These are phyloP conservation scores for Nothocercus nigrocapillus DNA, from an alignment of 2,113 vertebrate genomes.

Conservation along the genomic window DNA sequence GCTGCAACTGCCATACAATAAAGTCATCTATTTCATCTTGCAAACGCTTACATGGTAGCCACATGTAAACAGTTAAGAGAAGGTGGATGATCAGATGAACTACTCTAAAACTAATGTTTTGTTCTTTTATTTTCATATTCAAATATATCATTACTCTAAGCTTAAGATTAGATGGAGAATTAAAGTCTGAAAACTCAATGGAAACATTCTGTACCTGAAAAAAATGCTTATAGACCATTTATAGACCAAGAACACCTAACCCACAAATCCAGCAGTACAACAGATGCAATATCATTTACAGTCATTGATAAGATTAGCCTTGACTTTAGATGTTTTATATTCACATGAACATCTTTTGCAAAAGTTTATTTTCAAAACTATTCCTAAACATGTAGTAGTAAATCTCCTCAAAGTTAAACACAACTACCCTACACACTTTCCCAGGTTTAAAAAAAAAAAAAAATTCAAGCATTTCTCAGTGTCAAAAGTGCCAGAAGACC, in stretches of 20 bases:
- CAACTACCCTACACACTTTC: background rate
- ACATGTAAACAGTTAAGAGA: background rate
- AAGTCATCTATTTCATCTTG: background rate
- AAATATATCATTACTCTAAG: background rate
- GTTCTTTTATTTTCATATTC: background rate
- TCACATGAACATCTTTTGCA: background rate
- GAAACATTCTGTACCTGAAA: background rate
- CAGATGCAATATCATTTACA: background rate
- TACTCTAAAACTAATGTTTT: background rate
- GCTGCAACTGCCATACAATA: background rate
- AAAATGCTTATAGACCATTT: background rate
- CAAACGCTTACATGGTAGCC: background rate
- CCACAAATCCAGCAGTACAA: background rate
- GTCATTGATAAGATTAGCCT: background rate
- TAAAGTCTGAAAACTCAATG: background rate
- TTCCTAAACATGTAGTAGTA: background rate
- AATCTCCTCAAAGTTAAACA: background rate
- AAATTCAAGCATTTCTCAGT: background rate
- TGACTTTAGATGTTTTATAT: background rate
- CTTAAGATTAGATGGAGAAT: background rate
- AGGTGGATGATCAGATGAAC: background rate
- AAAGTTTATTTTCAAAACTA: background rate
- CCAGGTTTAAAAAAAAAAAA: background rate
- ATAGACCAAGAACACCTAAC: background rate
- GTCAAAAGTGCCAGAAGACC: background rate